Conservation (phyloP, 1,140 invertebrate genomes). For the Lerema accius region DNA sequence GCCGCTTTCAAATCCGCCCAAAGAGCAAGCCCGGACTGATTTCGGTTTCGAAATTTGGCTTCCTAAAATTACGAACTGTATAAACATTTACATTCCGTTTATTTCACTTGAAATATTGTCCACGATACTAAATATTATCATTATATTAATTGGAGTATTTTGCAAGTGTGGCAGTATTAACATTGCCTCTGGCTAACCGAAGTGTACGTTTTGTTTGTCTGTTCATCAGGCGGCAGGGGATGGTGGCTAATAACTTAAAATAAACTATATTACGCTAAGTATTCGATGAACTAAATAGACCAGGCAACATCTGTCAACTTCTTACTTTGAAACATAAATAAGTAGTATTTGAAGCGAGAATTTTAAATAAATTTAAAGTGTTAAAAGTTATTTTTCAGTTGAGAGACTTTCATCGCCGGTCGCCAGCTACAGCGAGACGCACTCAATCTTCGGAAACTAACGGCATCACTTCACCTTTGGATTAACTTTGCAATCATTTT, state of each 20-base stretch:
- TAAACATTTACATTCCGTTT: background rate
- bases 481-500: slow-evolving; percentile 52
- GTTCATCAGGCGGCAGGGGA: too few species aligned
- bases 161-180: too few species aligned
- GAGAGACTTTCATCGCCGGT: slow-evolving; percentile 35
- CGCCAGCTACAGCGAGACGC: background rate
- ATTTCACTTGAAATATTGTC: too few species aligned
- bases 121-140: too few species aligned
- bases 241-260: too few species aligned
- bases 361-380: background rate
- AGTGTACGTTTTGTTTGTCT: too few species aligned
- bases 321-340: background rate
- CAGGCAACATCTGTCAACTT: background rate
- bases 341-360: background rate
- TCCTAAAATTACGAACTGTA: slow-evolving; percentile 6
- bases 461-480: slow-evolving; percentile 39
- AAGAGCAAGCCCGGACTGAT: slow-evolving; percentile 5
- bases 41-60: slow-evolving; percentile 9
- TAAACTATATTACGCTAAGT: too few species aligned
- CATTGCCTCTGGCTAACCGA: too few species aligned
- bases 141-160: too few species aligned
- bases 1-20: slow-evolving; percentile 41
- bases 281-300: too few species aligned
- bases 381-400: slow-evolving; percentile 47
- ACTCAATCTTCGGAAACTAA: slow-evolving; percentile 35